Base-by-base conservation (phyloP, 2,888 invertebrate genomes). In the Diploptera punctata region DNA sequence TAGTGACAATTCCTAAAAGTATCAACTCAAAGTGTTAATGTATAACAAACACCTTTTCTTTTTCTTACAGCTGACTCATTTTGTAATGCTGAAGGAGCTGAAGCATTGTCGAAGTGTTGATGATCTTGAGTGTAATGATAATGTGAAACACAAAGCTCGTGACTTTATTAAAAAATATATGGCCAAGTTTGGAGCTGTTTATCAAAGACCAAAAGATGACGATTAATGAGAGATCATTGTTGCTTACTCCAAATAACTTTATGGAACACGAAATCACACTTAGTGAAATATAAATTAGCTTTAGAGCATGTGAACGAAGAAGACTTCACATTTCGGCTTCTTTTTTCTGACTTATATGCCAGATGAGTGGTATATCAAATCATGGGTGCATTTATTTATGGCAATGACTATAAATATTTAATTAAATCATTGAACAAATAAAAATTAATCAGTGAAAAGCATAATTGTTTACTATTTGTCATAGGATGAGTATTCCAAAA, bases 161-260 rank as follows among this genome's bases (percentile, higher is more conserved):
- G 98, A 96, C 83, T 98, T 95, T 82, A 95, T 98, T 71, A 91
- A 90, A 80, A 97, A 97, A 81, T 98, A 98, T 83, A 98, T 99
- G 98, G 90, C 91, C 26, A 97, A 97, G 83, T 97, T 95, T 83
- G 97, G 96, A 0, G 88, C 92, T 1, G 87, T 91, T 33, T 95
- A 95, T 84, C 87, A 87, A 75, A 85, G 91, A 76, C 88, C 90
- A 47, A 87, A 88, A 10, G 91, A 92, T 77, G 91, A 91, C 77
- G 83, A 83, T 79, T 83, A 80, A 80, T 57, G 24, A 26, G n/a
- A n/a, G n/a, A n/a, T n/a, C n/a, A n/a, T n/a, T n/a, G n/a, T n/a
- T n/a, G n/a, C n/a, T n/a, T n/a, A n/a, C n/a, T n/a, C n/a, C n/a
- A n/a, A n/a, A n/a, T n/a, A n/a, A n/a, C n/a, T n/a, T n/a, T n/a